Percentiles rank a stretch among this genome's conserved stretches.
Evolutionary conservation across 2,888 invertebrate species (phyloP).

Genomic region (Plemyria rubiginata): DNA sequence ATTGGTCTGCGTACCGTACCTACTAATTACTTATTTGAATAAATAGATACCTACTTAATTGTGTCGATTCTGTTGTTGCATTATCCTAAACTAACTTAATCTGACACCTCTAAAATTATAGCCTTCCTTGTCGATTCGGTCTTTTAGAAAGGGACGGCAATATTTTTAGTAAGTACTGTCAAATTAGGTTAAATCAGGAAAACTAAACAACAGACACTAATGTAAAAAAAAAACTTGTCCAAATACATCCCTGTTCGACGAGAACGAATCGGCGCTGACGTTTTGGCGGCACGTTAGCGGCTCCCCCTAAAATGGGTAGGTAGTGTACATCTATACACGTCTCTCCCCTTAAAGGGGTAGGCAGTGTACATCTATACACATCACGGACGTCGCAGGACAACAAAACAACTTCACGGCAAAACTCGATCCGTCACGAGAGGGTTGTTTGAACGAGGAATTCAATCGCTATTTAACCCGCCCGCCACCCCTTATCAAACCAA

Average conservation of each 20-base stretch:
- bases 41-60: no score
- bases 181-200: no score
- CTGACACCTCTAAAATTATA: no score
- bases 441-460: slow-evolving; percentile 19
- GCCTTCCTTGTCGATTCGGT: no score
- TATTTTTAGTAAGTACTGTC: no score
- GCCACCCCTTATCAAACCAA: no score
- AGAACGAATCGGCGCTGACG: slow-evolving; percentile 72
- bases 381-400: slow-evolving; percentile 68
- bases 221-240: not conserved
- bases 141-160: no score
- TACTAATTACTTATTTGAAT: no score
- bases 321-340: slow-evolving; percentile 52
- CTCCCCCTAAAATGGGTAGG: slow-evolving; percentile 49
- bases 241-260: slow-evolving; percentile 54
- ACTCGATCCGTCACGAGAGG: slow-evolving; percentile 60
- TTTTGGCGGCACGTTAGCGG: slow-evolving; percentile 73
- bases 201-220: no score
- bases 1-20: no score
- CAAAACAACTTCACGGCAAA: slow-evolving; percentile 63
- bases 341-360: slow-evolving; percentile 48
- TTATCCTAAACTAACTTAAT: no score
- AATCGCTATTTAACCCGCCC: slow-evolving; percentile 11
- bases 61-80: no score
- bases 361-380: slow-evolving; percentile 61